These are phyloP conservation scores for Columba janthina DNA, from an alignment of 2,113 vertebrate species.

Conservation along the genomic window DNA sequence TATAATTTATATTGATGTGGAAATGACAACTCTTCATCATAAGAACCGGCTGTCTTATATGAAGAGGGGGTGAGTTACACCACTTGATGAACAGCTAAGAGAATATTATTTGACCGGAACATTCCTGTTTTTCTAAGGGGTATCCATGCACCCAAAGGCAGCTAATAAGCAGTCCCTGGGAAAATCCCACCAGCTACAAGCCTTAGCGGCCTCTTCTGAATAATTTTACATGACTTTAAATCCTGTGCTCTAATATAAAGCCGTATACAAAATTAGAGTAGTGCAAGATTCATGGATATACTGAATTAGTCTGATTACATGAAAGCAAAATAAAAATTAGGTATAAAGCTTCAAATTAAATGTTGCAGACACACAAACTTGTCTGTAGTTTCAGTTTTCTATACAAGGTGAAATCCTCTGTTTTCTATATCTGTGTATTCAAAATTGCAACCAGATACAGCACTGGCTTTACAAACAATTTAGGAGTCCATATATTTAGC, in stretches of 20 bases:
- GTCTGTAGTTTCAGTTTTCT: not conserved
- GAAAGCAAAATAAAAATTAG: slow-evolving; percentile 19
- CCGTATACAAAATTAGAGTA: not conserved
- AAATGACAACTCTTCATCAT: not conserved
- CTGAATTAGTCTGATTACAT: not conserved
- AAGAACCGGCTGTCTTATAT: not conserved
- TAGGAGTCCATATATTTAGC: not conserved
- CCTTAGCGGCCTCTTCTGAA: not conserved
- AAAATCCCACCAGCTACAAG: not conserved
- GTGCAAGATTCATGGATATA: not conserved
- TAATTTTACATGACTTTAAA: not conserved
- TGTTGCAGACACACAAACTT: not conserved
- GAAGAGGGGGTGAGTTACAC: not conserved
- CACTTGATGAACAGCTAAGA: not conserved
- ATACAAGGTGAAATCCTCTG: not conserved
- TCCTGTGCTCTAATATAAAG: not conserved
- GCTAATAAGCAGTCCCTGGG: not conserved
- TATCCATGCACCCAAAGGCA: not conserved
- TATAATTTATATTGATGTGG: not conserved
- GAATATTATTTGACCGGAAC: not conserved
- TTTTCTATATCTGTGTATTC: not conserved
- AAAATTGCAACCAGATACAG: slow-evolving; percentile 13
- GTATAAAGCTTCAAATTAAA: not conserved
- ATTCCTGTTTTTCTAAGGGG: not conserved
- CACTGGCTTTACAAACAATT: not conserved